A percentile compares a stretch with the other conserved stretches of the same genome.
These are phyloP conservation scores for Perizoma flavofasciatum DNA, from an alignment of 2,888 invertebrate genomes.

Conservation along the genomic window DNA sequence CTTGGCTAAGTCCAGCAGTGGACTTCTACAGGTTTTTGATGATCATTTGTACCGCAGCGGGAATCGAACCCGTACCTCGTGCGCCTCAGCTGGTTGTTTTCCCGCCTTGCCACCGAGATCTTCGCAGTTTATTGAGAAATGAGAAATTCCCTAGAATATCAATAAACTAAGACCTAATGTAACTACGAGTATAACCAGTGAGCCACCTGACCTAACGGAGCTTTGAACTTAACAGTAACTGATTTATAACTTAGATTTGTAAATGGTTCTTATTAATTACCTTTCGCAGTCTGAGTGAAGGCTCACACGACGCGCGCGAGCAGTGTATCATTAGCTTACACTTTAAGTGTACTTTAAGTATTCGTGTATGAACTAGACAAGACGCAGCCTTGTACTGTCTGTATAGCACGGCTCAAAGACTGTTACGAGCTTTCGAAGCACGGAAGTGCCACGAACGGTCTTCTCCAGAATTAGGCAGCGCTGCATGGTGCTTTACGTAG, in stretches of 20 bases:
- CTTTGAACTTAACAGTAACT: conserved; percentile 38
- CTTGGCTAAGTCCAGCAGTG: too few relatives aligned
- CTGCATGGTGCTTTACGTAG: too few relatives aligned
- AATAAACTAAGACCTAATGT: conserved; percentile 3
- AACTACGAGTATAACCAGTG: conserved; percentile 4
- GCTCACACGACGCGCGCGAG: conserved; percentile 1
- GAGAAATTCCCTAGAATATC: conserved; percentile 5
- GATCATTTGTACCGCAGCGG: background rate
- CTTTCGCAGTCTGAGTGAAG: conserved; percentile 11
- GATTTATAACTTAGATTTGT: conserved; percentile 27
- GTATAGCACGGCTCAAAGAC: background rate
- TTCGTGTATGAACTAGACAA: background rate
- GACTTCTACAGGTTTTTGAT: too few relatives aligned
- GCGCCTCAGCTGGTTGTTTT: background rate
- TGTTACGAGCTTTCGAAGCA: too few relatives aligned
- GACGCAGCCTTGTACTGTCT: background rate
- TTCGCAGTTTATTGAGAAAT: background rate
- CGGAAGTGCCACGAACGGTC: too few relatives aligned
- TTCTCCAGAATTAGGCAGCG: too few relatives aligned
- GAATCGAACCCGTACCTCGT: too few relatives aligned
- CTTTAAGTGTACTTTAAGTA: too few relatives aligned
- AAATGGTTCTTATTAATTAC: conserved; percentile 16
- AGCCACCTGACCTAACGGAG: conserved; percentile 29
- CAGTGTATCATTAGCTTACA: conserved; percentile 1
- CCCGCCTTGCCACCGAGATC: background rate